A percentile compares a stretch with the other conserved stretches of the same genome.
Evolutionary conservation across 1,140 invertebrate species (phyloP).

Genomic region (Dendroctonus ponderosae): DNA sequence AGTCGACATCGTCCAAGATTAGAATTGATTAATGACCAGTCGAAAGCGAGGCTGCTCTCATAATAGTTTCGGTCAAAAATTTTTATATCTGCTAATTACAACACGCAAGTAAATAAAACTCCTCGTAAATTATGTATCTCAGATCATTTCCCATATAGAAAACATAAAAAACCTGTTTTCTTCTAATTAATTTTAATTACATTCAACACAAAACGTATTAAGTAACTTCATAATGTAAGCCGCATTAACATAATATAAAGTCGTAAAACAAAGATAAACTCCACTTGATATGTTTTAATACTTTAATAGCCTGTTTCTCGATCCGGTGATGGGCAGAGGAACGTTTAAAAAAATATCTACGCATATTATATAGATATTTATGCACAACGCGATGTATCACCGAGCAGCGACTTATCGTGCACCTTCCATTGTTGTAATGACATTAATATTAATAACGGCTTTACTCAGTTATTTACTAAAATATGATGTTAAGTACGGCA

Average conservation of each 20-base stretch:
- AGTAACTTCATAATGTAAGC: conserved; percentile 17
- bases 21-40: no score
- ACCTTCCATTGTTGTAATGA: conserved; percentile 9
- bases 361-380: no score
- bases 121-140: conserved; percentile 23
- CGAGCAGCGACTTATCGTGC: no score
- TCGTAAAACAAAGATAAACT: conserved; percentile 10
- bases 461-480: conserved; percentile 10
- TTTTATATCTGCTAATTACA: conserved; percentile 11
- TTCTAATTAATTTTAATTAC: conserved; percentile 27
- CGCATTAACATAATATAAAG: conserved; percentile 22
- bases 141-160: conserved; percentile 28
- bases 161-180: conserved; percentile 24
- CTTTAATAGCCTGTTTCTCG: neutral
- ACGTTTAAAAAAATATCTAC: no score
- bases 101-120: conserved; percentile 24
- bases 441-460: conserved; percentile 14
- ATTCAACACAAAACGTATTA: conserved; percentile 25
- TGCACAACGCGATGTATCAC: no score
- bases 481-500: conserved; percentile 27
- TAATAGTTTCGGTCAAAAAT: no score
- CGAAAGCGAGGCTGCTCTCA: no score
- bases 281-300: conserved; percentile 8
- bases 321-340: no score
- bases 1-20: no score